These are phyloP conservation scores for Pterostichus niger DNA, from an alignment of 2,888 invertebrate genomes.

Conservation along the genomic window DNA sequence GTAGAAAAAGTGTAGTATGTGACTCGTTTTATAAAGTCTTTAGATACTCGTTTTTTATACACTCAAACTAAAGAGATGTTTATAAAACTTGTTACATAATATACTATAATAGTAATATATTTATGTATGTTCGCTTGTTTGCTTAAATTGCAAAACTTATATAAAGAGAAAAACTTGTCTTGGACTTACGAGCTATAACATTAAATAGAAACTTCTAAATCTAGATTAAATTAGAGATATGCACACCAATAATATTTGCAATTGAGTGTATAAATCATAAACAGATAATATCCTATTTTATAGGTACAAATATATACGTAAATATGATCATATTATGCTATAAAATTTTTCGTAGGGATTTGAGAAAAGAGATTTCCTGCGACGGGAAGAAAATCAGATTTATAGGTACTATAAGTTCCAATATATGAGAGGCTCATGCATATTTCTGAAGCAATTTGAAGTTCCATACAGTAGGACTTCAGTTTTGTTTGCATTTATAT, in stretches of 20 bases:
- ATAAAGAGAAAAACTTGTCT: constrained; percentile 23
- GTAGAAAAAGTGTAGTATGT: too few species aligned
- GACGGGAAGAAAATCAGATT: constrained; percentile 54
- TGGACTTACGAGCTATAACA: constrained; percentile 18
- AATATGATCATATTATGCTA: constrained; percentile 24
- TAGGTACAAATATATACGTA: constrained; percentile 22
- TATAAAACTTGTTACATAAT: too few species aligned
- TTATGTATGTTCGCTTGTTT: not conserved
- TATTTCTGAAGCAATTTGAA: constrained; percentile 61
- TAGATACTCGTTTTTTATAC: too few species aligned
- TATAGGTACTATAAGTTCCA: constrained; percentile 64
- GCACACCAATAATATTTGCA: constrained; percentile 9
- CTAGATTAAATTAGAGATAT: not conserved
- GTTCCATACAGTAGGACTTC: constrained; percentile 46
- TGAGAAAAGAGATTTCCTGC: constrained; percentile 25
- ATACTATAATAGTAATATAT: too few species aligned
- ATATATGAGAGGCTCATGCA: constrained; percentile 64
- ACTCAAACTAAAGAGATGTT: too few species aligned
- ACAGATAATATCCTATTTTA: not conserved
- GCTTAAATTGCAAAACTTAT: not conserved
- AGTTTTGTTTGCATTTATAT: constrained; percentile 63
- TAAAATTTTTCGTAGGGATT: not conserved
- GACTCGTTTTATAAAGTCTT: too few species aligned
- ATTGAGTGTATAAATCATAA: constrained; percentile 10
- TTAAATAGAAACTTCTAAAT: not conserved